Evolutionary conservation across 2,888 invertebrate genomes (phyloP), one percentile per base, ranked within the genome.

Genomic region (Drosophila pullipes): DNA sequence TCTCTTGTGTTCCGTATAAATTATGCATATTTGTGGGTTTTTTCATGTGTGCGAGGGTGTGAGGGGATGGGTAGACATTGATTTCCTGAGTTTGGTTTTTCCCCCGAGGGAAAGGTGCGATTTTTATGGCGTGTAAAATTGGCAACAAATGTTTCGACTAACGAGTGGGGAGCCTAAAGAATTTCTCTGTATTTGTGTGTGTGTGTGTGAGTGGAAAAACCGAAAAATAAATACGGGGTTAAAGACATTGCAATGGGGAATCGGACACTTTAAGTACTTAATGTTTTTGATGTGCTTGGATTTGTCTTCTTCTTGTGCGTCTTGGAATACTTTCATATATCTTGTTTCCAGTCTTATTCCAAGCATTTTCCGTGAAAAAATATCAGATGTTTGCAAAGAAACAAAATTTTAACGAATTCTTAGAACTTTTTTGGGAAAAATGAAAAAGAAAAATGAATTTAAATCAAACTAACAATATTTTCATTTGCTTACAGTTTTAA

Each of bases 91-190:
- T 70, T 69, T 57, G 41, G 47, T 49, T 55, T 35, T 50, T 50
- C n/a, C 7, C 39, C 22, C 39, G 4, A 25, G 67, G 33, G 72
- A 55, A 66, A 68, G 74, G 60, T 70, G 78, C 37, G 54, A 82
- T 70, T 74, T 85, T 87, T 82, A 85, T 83, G 82, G 74, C 52
- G 85, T 85, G 85, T 75, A 74, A 85, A 85, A 87, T 85, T 83
- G 77, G 54, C 76, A 69, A 59, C 60, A 71, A 75, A 74, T 64
- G 64, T 55, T 41, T 55, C 11, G 47, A 47, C 47, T 25, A 47
- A 47, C 47, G 25, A 35, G 35, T 11, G 10, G n/a, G 22, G 37
- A 35, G 18, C 16, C 16, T 9, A 7, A 47, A 47, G 47, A 47
- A 47, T 47, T 47, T 16, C 13, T 9, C 7, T 25, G 7, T 4